phyloP scores from a whole-genome alignment of 2,797 vertebrate genomes.

The Gambelia wislizenii region DNA sequence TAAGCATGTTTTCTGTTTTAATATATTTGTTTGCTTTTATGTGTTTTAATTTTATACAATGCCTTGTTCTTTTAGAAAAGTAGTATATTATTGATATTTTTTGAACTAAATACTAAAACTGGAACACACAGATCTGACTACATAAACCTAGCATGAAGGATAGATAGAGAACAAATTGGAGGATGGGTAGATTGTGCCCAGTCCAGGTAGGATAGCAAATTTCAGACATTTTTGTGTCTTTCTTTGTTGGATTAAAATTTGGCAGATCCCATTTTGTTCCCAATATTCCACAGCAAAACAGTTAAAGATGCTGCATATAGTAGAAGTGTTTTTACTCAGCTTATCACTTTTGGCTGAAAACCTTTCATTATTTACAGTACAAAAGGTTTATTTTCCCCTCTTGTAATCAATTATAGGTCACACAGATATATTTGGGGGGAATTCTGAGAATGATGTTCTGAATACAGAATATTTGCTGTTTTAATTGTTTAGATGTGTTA shows the following conservation, averaged over 20 bases:
- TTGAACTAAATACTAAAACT: too few species aligned
- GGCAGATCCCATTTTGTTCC: not conserved
- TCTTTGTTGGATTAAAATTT: slow-evolving; percentile 28
- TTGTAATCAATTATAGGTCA: not conserved
- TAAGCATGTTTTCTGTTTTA: not conserved
- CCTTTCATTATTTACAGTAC: not conserved
- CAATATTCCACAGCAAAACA: not conserved
- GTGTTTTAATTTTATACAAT: not conserved
- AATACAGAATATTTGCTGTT: not conserved
- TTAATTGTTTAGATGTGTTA: too few species aligned
- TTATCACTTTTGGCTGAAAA: not conserved
- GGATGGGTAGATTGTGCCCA: too few species aligned
- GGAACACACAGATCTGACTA: too few species aligned
- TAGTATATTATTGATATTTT: too few species aligned
- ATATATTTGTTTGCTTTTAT: not conserved
- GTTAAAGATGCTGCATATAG: not conserved
- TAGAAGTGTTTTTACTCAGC: not conserved
- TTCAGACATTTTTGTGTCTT: fast-evolving
- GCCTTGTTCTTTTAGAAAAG: not conserved
- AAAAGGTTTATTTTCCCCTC: not conserved
- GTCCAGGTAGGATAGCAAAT: too few species aligned
- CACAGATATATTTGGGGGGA: not conserved
- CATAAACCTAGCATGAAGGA: too few species aligned
- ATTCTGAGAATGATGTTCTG: not conserved
- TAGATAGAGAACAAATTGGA: too few species aligned